Evolutionary conservation across 2,888 invertebrate species (phyloP), one percentile per base, ranked within the genome.

Genomic region (Liposcelis brunnea): DNA sequence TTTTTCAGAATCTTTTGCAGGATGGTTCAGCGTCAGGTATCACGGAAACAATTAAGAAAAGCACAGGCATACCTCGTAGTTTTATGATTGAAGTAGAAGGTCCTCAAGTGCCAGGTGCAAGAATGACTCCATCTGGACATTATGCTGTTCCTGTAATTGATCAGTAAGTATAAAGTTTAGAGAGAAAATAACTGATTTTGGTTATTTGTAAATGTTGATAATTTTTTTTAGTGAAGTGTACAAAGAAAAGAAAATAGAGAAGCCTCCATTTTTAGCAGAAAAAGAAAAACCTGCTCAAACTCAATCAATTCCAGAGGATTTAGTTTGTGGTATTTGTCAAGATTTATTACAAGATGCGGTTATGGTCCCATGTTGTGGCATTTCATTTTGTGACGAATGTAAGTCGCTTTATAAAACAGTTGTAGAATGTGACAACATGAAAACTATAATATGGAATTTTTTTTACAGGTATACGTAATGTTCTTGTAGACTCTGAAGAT

Each of bases 361-460:
- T 21, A 84, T 97, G 76, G 91, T 94, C 61, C 91, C 93, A 0
- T 98, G 97, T 61, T 98, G 98, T 64, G 97, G 95, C 2, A 89
- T 89, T 63, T 93, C 93, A 8, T 98, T 91, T 67, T 98, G 98
- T 64, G 95, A 97, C 65, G 95, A 97, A 64, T 98, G 98, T 84
- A 70, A 72, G 78, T 68, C 4, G 8, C 15, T 3, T 6, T 31
- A n/a, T 40, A 8, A 32, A 36, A 14, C 35, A 19, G 26, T 4
- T 6, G 4, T 26, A 26, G 26, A 8, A 26, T 26, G 26, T 6
- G 26, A 6, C 26, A 26, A 8, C 4, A 6, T 26, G 4, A 6
- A 26, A 4, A 26, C 26, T 8, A 6, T 4, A 26, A 4, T 26
- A 6, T 26, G 26, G 26, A 6, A 26, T 26, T 26, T 26, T 26